Percentiles rank a stretch among this genome's conserved stretches.
Conservation (phyloP, 1,140 invertebrate genomes). For the silkworm (Bombyx mori) region ASM3026992v2 NC_085133.1:7667501-7668000, state of each 20-base stretch:
- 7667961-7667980: not conserved
- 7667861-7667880: conserved; percentile 48
- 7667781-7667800: conserved; percentile 44
- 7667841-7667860: conserved; percentile 21
- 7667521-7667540: too few species aligned
- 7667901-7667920: conserved; percentile 29
- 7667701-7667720: too few species aligned
- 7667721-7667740: too few species aligned
- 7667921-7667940: not conserved
- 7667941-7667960: not conserved
- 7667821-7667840: conserved; percentile 20
- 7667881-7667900: conserved; percentile 58
- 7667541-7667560: too few species aligned
- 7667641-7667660: too few species aligned
- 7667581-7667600: too few species aligned
- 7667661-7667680: too few species aligned
- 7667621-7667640: too few species aligned
- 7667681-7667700: too few species aligned
- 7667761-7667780: conserved; percentile 32
- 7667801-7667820: conserved; percentile 23
- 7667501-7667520: too few species aligned
- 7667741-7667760: not conserved
- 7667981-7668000: not conserved
- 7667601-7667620: too few species aligned
- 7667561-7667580: too few species aligned